phyloP scores from a whole-genome alignment of 2,113 vertebrate genomes.

The Pachypanchax playfairii region DNA sequence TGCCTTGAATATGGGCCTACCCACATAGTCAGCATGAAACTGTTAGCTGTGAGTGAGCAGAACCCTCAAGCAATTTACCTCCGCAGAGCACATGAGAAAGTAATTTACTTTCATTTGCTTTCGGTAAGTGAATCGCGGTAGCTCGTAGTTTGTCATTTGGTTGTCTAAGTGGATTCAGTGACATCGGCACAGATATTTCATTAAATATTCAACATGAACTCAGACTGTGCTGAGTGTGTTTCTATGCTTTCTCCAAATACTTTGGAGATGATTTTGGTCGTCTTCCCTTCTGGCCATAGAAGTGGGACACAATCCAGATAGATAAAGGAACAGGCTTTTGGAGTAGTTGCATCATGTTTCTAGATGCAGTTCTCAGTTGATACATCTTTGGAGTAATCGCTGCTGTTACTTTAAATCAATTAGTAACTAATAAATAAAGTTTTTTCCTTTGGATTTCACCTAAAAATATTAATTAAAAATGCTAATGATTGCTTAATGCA shows the following conservation, averaged over 20 bases:
- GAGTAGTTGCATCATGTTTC: slow-evolving; percentile 6
- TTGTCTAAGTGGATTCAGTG: slow-evolving; percentile 23
- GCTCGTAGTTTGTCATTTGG: slow-evolving; percentile 29
- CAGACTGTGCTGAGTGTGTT: slow-evolving; percentile 8
- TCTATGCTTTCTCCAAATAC: slow-evolving; percentile 27
- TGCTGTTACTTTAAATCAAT: slow-evolving; percentile 70
- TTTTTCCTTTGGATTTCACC: slow-evolving; percentile 43
- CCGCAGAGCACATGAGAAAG: slow-evolving; percentile 22
- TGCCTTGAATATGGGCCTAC: slow-evolving; percentile 49
- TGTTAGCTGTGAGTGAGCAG: slow-evolving; percentile 52
- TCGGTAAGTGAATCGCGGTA: slow-evolving; percentile 42
- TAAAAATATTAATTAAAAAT: slow-evolving; percentile 48
- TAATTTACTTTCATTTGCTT: slow-evolving; percentile 37
- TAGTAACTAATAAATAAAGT: too few relatives aligned
- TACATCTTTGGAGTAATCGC: slow-evolving; percentile 64
- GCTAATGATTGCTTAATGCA: slow-evolving; percentile 58
- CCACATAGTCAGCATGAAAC: slow-evolving; percentile 63
- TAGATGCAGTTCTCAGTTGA: slow-evolving; percentile 31
- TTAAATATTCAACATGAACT: slow-evolving; percentile 41
- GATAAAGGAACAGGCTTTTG: slow-evolving; percentile 3
- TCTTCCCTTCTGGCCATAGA: slow-evolving; percentile 7
- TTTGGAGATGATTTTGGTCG: slow-evolving; percentile 25
- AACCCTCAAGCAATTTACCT: slow-evolving; percentile 47
- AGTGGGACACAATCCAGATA: slow-evolving; percentile 22
- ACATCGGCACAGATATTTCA: slow-evolving; percentile 38